Percentiles rank a stretch among this genome's conserved stretches.
Conservation (phyloP, 2,888 invertebrate species). For the Ernsta delagoae region DNA sequence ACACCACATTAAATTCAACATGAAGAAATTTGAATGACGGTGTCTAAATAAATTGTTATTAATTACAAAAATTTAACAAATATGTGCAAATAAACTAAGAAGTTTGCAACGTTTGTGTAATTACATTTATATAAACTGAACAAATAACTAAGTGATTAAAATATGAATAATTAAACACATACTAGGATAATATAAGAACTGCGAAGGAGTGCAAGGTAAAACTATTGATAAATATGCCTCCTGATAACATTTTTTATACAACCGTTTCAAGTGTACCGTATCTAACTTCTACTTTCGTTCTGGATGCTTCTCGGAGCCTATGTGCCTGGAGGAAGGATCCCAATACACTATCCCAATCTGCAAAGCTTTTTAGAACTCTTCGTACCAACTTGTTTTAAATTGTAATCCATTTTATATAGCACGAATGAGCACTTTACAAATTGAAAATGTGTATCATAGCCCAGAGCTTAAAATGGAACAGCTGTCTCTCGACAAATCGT, state of each 20-base stretch:
- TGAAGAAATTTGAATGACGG: conserved; percentile 72
- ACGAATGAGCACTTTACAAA: conserved; percentile 9
- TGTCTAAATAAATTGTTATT: conserved; percentile 81
- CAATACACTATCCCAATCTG: not conserved
- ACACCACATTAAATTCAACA: conserved; percentile 81
- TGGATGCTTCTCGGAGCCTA: conserved; percentile 31
- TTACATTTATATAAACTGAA: conserved; percentile 79
- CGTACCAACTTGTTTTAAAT: not conserved
- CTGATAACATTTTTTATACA: conserved; percentile 58
- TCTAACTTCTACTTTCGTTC: conserved; percentile 27
- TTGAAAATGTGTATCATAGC: conserved; percentile 6
- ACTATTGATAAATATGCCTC: conserved; percentile 51
- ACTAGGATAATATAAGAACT: conserved; percentile 57
- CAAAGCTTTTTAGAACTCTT: not conserved
- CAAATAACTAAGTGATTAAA: conserved; percentile 77
- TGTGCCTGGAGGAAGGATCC: conserved; percentile 29
- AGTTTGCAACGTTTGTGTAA: conserved; percentile 80
- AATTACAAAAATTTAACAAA: conserved; percentile 80
- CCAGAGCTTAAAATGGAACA: conserved; percentile 21
- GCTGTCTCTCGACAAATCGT: conserved; percentile 48
- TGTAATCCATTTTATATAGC: not conserved
- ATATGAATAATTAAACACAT: conserved; percentile 78
- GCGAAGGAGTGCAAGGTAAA: conserved; percentile 53
- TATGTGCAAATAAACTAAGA: conserved; percentile 83
- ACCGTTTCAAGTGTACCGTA: conserved; percentile 60